Base-by-base conservation (phyloP, 2,888 invertebrate species). In the Beris chalybata region DNA sequence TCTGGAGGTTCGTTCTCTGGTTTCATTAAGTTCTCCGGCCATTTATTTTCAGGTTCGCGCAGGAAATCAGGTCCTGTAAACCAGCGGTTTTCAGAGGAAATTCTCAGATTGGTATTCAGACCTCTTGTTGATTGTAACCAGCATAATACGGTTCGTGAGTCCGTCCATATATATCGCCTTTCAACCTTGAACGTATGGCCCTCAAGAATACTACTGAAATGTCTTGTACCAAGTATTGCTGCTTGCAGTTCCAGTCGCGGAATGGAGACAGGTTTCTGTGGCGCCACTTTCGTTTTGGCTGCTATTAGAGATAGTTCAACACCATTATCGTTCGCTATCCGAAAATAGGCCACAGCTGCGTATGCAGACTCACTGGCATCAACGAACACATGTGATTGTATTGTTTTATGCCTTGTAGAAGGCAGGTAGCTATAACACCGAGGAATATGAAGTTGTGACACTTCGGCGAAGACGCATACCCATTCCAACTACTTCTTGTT, bases 71-170 rank as follows among this genome's bases (percentile, higher is more conserved):
- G 65, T n/a, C 68, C 55, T 9, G 55, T 55, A 12, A 65, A 68
- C 65, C 64, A 58, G 47, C 64, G 38, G 38, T 38, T 38, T 38
- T 38, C 38, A 38, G 38, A 38, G 9, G 9, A 38, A 38, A 38
- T 7, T 38, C 3, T 38, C 3, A 7, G 47, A 59, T 7, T 52
- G 15, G 29, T 12, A 22, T n/a, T 56, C 31, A 30, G 65, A 67
- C 67, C 67, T 44, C 68, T 70, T 11, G 67, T 68, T 67, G 45
- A 13, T 66, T 68, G 15, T 61, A 65, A 5, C 67, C 69, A 22
- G 58, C 29, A 61, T 9, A 63, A 44, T 30, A 53, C 53, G 30
- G 22, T 53, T 53, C 22, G 15, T 29, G 53, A 53, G 4, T 53
- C 53, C 12, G 22, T 30, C 53, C 53, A 53, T 12, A 53, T 13